These are phyloP conservation scores for Pheosia gnoma DNA, from an alignment of 2,888 invertebrate species.

Conservation along the genomic window DNA sequence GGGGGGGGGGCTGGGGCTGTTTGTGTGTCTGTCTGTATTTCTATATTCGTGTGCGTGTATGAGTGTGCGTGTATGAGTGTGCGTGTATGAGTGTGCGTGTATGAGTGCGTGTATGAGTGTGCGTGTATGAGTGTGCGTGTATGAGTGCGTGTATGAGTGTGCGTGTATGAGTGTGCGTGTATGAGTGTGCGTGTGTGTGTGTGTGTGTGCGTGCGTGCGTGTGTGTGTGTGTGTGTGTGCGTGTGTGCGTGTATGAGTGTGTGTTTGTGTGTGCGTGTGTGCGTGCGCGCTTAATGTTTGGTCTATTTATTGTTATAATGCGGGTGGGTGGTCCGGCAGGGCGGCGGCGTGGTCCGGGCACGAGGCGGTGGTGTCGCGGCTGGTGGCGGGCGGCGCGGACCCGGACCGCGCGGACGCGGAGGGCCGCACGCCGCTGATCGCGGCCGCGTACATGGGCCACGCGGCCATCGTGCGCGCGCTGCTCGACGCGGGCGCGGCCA, in stretches of 20 bases:
- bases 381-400: constrained; percentile 90
- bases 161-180: background rate
- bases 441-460: constrained; percentile 98
- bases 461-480: constrained; percentile 94
- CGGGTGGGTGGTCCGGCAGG: constrained; percentile 55
- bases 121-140: background rate
- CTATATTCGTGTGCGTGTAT: background rate
- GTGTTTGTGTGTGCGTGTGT: background rate
- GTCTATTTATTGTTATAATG: background rate
- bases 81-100: background rate
- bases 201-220: background rate
- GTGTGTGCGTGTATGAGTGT: background rate
- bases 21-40: too few species aligned
- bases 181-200: background rate
- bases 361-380: constrained; percentile 90
- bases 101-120: background rate
- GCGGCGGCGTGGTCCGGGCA: constrained; percentile 98
- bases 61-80: background rate
- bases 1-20: too few species aligned
- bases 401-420: constrained; percentile 94
- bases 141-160: background rate
- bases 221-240: background rate
- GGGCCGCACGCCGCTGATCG: constrained; percentile 95
- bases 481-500: constrained; percentile 91
- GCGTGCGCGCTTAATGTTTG: too few species aligned